Evolutionary conservation across 2,797 vertebrate genomes (phyloP), one percentile per base, ranked within the genome.

Genomic region (Phoebastria nigripes): DNA sequence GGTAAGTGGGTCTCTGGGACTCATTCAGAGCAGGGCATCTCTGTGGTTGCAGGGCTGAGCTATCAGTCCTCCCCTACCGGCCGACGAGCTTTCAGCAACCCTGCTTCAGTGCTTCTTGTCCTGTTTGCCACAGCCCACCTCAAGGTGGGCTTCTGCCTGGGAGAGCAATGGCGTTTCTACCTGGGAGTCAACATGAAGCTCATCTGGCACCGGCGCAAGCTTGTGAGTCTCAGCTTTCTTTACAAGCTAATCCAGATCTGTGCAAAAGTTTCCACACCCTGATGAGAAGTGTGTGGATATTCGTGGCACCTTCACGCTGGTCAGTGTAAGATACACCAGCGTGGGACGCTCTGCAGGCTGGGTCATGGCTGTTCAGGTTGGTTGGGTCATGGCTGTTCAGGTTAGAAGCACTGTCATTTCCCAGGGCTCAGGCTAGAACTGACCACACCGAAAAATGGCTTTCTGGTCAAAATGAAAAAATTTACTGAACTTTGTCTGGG

Each of bases 291-390:
- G 7, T 24, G 46, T 59, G 55, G n/a, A 6, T 56, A 65, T 63
- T 51, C 0, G 0, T 35, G 39, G 37, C 39, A 44, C 15, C 44
- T 85, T 63, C 20, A 3, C 4, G 7, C 39, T 25, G 42, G 16
- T n/a, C 41, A 10, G 37, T 5, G 28, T 20, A 17, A 69, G 62
- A 39, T 12, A 41, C 17, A 11, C 15, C 59, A 54, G 33, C 1
- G 1, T 6, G 63, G 26, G 67, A 39, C 81, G 46, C 12, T 62
- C 77, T 84, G 69, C 33, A 46, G 77, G 20, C 41, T 39, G 49
- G 7, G 9, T 44, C 22, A 3, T 44, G 72, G 66, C 42, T 82
- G n/a, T 12, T 35, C 22, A 17, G 29, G 61, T 26, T 62, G 29
- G 14, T 11, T 39, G 42, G 25, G 78, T 58, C 29, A 5, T 17